Evolutionary conservation across 2,113 vertebrate species (phyloP).

Genomic region (Fulica atra): DNA sequence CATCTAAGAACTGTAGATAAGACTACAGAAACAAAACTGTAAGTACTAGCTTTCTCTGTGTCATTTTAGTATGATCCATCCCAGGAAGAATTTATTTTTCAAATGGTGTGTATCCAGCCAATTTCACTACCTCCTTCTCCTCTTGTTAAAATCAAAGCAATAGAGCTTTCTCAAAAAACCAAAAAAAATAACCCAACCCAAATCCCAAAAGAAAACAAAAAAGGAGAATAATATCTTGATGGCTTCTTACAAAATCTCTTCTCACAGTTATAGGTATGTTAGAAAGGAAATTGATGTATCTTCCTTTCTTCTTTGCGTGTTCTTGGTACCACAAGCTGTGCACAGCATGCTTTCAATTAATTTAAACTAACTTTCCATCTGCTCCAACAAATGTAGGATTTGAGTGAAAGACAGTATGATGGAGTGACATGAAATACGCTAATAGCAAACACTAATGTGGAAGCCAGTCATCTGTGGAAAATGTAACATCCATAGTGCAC

Average conservation of each 20-base stretch:
- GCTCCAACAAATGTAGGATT: conserved; percentile 67
- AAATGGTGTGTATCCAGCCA: background rate
- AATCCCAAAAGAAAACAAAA: no score
- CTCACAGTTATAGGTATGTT: conserved; percentile 49
- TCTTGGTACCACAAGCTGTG: conserved; percentile 68
- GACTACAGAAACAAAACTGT: background rate
- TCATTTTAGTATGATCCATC: background rate
- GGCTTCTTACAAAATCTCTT: conserved; percentile 11
- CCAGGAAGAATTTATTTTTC: background rate
- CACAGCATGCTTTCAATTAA: conserved; percentile 78
- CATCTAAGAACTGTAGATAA: background rate
- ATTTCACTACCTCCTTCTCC: background rate
- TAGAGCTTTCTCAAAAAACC: background rate
- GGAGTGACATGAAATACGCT: conserved; percentile 58
- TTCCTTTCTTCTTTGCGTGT: conserved; percentile 44
- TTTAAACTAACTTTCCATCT: conserved; percentile 80
- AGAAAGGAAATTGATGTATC: conserved; percentile 66
- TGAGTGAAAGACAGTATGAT: conserved; percentile 71
- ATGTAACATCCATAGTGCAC: conserved; percentile 5
- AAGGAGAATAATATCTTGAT: background rate
- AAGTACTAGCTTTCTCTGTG: background rate
- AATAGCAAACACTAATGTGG: conserved; percentile 53
- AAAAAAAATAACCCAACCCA: background rate
- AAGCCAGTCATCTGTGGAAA: conserved; percentile 68
- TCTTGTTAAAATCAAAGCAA: conserved; percentile 21